Base-by-base conservation (phyloP, 2,888 invertebrate genomes). In the Caradrina clavipalpis region DNA sequence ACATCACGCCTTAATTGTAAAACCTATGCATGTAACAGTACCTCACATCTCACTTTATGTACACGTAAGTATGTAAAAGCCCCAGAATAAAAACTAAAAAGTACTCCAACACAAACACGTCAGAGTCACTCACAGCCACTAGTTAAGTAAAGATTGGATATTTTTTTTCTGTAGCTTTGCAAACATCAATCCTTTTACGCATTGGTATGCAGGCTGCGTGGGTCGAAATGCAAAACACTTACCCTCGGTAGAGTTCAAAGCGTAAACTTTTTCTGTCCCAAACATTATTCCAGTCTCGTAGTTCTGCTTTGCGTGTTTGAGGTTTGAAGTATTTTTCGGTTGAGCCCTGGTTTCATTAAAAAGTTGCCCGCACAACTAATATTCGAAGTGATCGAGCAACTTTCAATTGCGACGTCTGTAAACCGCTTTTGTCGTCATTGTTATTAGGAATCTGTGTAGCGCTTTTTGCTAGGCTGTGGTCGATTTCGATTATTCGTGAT, bases 221-320 rank as follows among this genome's bases (percentile, higher is more conserved):
- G 87, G 88, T 88, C 91, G 90, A 94, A 94, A 95, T 95, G 95
- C 95, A 95, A 95, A 95, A 95, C 94, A 95, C 95, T 95, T 94
- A 94, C 94, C 94, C 94, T 90, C 90, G 90, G 91, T 89, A 93
- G 92, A 93, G 94, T 94, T 94, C 94, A 94, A 93, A 95, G 94
- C 94, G 91, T 92, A 93, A 95, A 94, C 91, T 94, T 95, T 95
- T 95, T 95, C 93, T 92, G 94, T 94, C 92, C 93, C 93, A 92
- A 90, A 92, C 92, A 93, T 94, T 94, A 95, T 95, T 95, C 95
- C 92, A 90, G 94, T 95, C 95, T 93, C 95, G 95, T 95, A 94
- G 94, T 92, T 93, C 87, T 91, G 87, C 93, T 93, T 94, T 92
- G 94, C 93, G 92, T 94, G 93, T 95, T 94, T 92, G 93, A 93